Evolutionary conservation across 2,113 vertebrate genomes (phyloP).

Genomic region (Gnathochromis pfefferi): DNA sequence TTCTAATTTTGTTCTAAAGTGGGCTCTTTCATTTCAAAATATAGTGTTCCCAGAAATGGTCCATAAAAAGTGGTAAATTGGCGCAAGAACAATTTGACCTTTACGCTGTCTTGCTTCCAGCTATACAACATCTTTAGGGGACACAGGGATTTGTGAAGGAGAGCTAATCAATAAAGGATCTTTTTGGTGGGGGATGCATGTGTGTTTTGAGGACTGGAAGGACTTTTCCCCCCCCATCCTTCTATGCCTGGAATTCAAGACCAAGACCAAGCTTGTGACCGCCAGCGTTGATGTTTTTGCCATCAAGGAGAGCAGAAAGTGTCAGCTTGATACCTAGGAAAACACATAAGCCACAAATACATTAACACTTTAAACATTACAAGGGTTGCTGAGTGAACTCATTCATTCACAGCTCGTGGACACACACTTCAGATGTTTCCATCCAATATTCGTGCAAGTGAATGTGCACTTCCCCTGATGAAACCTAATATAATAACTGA

Average conservation of each 20-base stretch:
- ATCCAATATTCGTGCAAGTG: neutral
- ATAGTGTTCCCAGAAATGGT: constrained; percentile 67
- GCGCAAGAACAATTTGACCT: constrained; percentile 58
- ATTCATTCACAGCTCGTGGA: neutral
- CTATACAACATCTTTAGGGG: constrained; percentile 78
- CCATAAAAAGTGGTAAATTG: constrained; percentile 67
- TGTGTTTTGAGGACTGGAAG: neutral
- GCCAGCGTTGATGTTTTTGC: constrained; percentile 93
- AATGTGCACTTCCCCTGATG: neutral
- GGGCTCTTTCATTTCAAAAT: constrained; percentile 27
- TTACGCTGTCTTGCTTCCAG: constrained; percentile 73
- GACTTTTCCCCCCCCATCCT: neutral
- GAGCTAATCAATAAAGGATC: constrained; percentile 78
- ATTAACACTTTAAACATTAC: neutral
- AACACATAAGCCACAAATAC: neutral
- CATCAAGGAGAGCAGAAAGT: constrained; percentile 90
- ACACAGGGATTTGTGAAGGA: constrained; percentile 76
- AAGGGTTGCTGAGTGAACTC: neutral
- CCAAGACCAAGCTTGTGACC: constrained; percentile 96
- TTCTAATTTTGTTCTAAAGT: constrained; percentile 26
- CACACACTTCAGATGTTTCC: neutral
- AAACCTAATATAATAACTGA: neutral
- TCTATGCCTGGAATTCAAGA: constrained; percentile 95
- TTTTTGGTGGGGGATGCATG: constrained; percentile 19
- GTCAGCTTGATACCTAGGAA: constrained; percentile 89